These are phyloP conservation scores for Scartelaos histophorus DNA, from an alignment of 2,113 vertebrate genomes.

Conservation along the genomic window DNA sequence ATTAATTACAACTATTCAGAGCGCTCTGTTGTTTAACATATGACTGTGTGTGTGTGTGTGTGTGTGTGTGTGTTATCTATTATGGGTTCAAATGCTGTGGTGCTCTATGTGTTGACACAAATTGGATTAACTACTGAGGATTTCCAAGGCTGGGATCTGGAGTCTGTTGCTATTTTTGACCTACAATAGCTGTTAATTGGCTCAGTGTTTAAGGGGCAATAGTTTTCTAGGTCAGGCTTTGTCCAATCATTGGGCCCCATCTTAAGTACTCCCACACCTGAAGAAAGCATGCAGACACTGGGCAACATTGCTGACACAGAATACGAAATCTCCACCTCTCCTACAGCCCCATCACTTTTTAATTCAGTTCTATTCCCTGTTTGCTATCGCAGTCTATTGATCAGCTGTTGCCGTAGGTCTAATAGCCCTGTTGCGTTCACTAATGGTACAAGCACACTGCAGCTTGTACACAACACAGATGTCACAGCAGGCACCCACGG, in stretches of 20 bases:
- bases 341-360: neutral
- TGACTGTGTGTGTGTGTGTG: too few relatives aligned
- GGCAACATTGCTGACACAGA: slow-evolving; percentile 11
- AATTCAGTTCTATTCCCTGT: slow-evolving; percentile 9
- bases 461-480: slow-evolving; percentile 1
- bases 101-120: slow-evolving; percentile 45
- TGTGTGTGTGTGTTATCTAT: slow-evolving; percentile 26
- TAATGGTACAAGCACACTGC: slow-evolving; percentile 14
- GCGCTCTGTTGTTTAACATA: neutral
- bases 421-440: slow-evolving; percentile 23
- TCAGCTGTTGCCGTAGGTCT: slow-evolving; percentile 22
- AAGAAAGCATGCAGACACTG: neutral
- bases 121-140: slow-evolving; percentile 62
- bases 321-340: neutral
- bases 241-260: slow-evolving; percentile 15
- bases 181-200: slow-evolving; percentile 36
- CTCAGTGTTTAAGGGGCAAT: slow-evolving; percentile 30
- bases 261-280: slow-evolving; percentile 3
- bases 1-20: neutral
- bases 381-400: slow-evolving; percentile 24
- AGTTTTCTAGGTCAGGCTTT: slow-evolving; percentile 34
- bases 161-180: slow-evolving; percentile 48
- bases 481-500: neutral
- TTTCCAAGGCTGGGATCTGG: slow-evolving; percentile 45
- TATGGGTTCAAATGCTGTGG: slow-evolving; percentile 38